phyloP scores from a whole-genome alignment of 2,888 invertebrate species.

The Latrodectus hesperus region DNA sequence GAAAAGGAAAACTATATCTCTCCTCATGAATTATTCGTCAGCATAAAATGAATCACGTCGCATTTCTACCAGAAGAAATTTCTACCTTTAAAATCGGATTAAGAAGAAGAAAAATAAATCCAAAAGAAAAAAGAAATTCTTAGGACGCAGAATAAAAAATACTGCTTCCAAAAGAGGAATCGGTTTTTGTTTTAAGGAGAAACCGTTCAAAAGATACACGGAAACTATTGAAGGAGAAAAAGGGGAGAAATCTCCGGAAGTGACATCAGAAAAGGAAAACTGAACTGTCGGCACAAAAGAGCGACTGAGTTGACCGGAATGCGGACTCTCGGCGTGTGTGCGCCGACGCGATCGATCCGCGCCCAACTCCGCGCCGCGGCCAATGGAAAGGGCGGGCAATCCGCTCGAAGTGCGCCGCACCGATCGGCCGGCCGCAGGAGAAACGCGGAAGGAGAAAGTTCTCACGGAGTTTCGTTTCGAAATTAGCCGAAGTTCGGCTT shows the following conservation, averaged over 20 bases:
- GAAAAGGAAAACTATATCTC: no score
- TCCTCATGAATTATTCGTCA: no score
- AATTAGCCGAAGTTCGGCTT: neutral
- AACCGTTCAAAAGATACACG: no score
- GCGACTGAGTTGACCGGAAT: neutral
- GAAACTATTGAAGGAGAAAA: neutral
- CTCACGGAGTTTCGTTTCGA: neutral
- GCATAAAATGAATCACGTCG: no score
- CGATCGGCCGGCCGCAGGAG: neutral
- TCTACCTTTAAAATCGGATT: no score
- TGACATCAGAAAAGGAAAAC: neutral
- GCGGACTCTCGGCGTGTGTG: neutral
- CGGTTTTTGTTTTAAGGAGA: no score
- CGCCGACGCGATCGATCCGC: neutral
- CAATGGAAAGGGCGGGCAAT: neutral
- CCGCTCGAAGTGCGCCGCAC: neutral
- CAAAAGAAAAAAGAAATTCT: no score
- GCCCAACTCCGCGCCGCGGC: neutral
- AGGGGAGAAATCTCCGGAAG: neutral
- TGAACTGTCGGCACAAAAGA: conserved; percentile 2
- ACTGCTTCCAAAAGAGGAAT: no score
- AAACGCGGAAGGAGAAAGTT: neutral
- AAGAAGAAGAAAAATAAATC: no score
- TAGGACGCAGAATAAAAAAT: no score
- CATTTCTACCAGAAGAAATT: no score